Evolutionary conservation across 2,888 invertebrate species (phyloP).

Genomic region (Hirtodrosophila confusa): DNA sequence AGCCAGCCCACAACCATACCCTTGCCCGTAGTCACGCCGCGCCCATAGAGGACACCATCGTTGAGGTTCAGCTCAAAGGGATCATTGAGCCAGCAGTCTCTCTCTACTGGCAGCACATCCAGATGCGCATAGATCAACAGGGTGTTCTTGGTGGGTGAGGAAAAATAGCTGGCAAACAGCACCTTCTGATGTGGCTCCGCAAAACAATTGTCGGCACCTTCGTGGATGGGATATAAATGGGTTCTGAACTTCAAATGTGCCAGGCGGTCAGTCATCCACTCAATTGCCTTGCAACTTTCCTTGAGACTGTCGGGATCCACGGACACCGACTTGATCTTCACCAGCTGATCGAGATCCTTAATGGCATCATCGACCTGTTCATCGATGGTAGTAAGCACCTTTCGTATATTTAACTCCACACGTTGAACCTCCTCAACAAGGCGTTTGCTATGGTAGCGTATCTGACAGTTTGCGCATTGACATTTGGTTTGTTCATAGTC

Average conservation of each 20-base stretch:
- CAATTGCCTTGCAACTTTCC: slow-evolving; percentile 33
- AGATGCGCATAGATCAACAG: slow-evolving; percentile 48
- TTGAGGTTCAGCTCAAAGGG: slow-evolving; percentile 33
- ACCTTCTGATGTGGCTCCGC: slow-evolving; percentile 23
- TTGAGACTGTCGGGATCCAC: slow-evolving; percentile 6
- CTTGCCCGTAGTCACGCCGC: slow-evolving; percentile 56
- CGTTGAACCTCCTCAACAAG: background rate
- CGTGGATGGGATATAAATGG: slow-evolving; percentile 3
- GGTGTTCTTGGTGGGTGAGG: slow-evolving; percentile 50
- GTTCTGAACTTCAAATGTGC: slow-evolving; percentile 29
- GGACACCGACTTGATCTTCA: slow-evolving; percentile 37
- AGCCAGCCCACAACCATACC: slow-evolving; percentile 57
- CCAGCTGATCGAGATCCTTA: slow-evolving; percentile 20
- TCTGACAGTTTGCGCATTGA: slow-evolving; percentile 10
- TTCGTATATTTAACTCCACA: rapidly evolving
- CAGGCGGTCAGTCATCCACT: slow-evolving; percentile 33
- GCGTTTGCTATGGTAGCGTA: background rate
- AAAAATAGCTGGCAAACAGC: slow-evolving; percentile 56
- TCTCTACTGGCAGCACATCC: slow-evolving; percentile 43
- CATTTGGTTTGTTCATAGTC: background rate
- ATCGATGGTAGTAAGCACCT: slow-evolving; percentile 16
- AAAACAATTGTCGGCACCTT: slow-evolving; percentile 17
- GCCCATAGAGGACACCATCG: slow-evolving; percentile 38
- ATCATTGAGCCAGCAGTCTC: slow-evolving; percentile 42
- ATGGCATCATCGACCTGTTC: slow-evolving; percentile 3